These are phyloP conservation scores for Bombyx huttoni DNA, from an alignment of 2,888 invertebrate genomes.

Conservation along the genomic window DNA sequence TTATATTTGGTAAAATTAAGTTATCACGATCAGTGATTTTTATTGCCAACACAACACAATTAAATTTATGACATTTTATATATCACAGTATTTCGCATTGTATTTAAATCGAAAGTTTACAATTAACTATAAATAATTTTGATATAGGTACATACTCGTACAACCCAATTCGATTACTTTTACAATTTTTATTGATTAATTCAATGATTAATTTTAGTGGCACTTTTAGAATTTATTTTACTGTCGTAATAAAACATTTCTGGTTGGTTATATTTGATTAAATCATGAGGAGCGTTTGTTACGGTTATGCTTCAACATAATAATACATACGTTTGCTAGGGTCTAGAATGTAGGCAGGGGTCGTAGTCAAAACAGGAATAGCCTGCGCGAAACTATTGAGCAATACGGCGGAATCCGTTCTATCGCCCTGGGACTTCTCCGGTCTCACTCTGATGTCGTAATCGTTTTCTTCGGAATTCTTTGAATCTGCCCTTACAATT, in stretches of 20 bases:
- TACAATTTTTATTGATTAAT: conserved; percentile 9
- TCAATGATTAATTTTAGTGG: conserved; percentile 25
- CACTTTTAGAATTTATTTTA: no score
- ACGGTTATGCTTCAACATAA: conserved; percentile 42
- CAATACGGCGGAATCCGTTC: conserved; percentile 37
- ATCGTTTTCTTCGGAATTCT: conserved; percentile 13
- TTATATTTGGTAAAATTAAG: background rate
- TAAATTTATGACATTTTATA: conserved; percentile 14
- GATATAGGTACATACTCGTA: no score
- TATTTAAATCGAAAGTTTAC: conserved; percentile 3
- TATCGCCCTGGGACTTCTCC: conserved; percentile 17
- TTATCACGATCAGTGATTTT: background rate
- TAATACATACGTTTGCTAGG: conserved; percentile 68
- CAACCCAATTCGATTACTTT: conserved; percentile 21
- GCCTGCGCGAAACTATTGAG: conserved; percentile 52
- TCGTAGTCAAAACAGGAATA: conserved; percentile 46
- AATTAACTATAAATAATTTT: conserved; percentile 13
- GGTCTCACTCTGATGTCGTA: conserved; percentile 14
- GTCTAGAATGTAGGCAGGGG: conserved; percentile 53
- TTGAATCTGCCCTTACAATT: conserved; percentile 17
- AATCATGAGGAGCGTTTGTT: background rate
- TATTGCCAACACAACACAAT: background rate
- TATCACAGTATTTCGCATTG: conserved; percentile 47
- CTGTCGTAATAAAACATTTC: no score
- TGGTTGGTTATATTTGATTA: background rate